Evolutionary conservation across 1,140 invertebrate species (phyloP).

Genomic region (Drosophila obscura): DNA sequence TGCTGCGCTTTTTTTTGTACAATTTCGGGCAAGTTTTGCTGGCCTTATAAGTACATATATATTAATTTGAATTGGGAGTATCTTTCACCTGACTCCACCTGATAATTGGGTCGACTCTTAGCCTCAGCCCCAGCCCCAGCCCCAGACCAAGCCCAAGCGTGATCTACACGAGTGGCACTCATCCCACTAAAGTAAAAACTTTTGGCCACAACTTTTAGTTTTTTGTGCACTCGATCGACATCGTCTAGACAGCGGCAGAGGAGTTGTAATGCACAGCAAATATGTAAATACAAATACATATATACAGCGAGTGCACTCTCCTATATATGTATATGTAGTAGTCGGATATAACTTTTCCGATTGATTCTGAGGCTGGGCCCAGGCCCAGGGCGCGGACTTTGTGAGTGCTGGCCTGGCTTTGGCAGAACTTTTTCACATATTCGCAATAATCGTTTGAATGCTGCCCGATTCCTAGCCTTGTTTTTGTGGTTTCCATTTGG

Average conservation of each 20-base stretch:
- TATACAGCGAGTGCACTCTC: not conserved
- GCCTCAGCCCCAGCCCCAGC: no score
- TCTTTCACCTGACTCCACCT: not conserved
- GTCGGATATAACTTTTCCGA: not conserved
- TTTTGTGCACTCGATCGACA: conserved; percentile 29
- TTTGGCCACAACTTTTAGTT: conserved; percentile 31
- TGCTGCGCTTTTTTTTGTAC: no score
- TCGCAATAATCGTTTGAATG: not conserved
- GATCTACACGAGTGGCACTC: conserved; percentile 11
- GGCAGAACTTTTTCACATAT: conserved; percentile 12
- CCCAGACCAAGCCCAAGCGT: not conserved
- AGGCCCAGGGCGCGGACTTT: no score
- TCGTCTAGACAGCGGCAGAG: conserved; percentile 46
- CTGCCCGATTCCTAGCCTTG: not conserved
- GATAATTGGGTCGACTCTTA: conserved; percentile 11
- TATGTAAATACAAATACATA: not conserved
- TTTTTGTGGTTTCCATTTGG: not conserved
- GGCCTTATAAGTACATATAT: no score
- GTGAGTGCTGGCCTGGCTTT: not conserved
- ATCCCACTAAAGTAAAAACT: conserved; percentile 25
- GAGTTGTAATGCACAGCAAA: not conserved
- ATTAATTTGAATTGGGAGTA: no score
- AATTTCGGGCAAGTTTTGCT: no score
- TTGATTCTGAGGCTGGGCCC: not conserved
- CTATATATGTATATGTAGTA: not conserved